phyloP scores from a whole-genome alignment of 2,797 vertebrate species.

The Mustela erminea region DNA sequence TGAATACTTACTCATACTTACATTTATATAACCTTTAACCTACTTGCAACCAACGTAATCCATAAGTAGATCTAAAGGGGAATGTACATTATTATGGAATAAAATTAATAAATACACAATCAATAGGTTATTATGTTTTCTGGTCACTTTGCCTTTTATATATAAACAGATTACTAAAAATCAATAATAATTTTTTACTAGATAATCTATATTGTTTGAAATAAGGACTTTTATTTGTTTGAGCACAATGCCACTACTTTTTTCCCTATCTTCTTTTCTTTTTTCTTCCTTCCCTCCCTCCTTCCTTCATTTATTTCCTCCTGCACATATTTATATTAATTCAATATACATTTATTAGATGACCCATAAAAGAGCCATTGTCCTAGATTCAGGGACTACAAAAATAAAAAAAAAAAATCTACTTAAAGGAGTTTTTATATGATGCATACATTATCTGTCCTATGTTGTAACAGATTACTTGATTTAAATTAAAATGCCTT shows the following conservation, averaged over 20 bases:
- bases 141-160: neutral
- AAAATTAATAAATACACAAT: neutral
- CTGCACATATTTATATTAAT: neutral
- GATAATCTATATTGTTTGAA: neutral
- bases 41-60: neutral
- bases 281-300: neutral
- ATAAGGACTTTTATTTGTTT: neutral
- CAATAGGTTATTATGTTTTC: neutral
- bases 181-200: neutral
- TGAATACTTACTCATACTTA: neutral
- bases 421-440: neutral
- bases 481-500: neutral
- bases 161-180: neutral
- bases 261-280: neutral
- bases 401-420: neutral
- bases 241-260: neutral
- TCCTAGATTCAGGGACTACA: neutral
- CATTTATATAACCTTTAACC: neutral
- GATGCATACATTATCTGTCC: neutral
- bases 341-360: neutral
- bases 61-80: neutral
- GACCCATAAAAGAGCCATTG: neutral
- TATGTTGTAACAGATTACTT: neutral
- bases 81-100: neutral
- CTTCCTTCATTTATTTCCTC: neutral